A percentile compares a stretch with the other conserved stretches of the same genome.
These are phyloP conservation scores for Neoscelio sp. DNA, from an alignment of 2,888 invertebrate genomes.

Conservation along the genomic window DNA sequence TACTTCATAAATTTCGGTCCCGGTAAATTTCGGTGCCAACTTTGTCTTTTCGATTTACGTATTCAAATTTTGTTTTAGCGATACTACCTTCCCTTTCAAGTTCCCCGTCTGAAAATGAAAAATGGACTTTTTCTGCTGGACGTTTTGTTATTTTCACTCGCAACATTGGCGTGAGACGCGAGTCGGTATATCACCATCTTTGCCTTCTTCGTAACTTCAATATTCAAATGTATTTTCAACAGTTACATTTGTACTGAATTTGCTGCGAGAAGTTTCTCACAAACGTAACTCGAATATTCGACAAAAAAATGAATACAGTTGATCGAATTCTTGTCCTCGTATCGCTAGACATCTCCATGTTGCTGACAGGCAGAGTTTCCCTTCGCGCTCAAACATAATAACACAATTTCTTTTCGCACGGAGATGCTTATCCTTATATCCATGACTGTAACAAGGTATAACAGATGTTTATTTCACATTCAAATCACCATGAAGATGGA, in stretches of 20 bases:
- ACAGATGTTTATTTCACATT: slow-evolving; percentile 67
- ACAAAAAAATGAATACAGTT: slow-evolving; percentile 48
- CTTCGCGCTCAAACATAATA: slow-evolving; percentile 47
- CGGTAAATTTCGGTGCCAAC: slow-evolving; percentile 28
- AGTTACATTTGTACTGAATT: slow-evolving; percentile 23
- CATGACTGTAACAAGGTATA: slow-evolving; percentile 61
- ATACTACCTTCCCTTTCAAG: slow-evolving; percentile 10
- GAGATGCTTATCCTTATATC: slow-evolving; percentile 65
- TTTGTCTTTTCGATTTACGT: slow-evolving; percentile 47
- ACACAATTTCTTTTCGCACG: slow-evolving; percentile 62
- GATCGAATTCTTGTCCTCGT: slow-evolving; percentile 44
- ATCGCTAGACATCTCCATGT: slow-evolving; percentile 32
- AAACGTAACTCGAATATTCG: slow-evolving; percentile 42
- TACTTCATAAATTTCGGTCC: slow-evolving; percentile 32
- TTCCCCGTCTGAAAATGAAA: slow-evolving; percentile 33
- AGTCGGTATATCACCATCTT: slow-evolving; percentile 37
- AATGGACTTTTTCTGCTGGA: slow-evolving; percentile 28
- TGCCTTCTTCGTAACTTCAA: slow-evolving; percentile 39
- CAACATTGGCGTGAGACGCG: slow-evolving; percentile 29
- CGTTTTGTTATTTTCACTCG: slow-evolving; percentile 47
- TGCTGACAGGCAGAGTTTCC: slow-evolving; percentile 31
- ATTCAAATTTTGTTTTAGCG: slow-evolving; percentile 45
- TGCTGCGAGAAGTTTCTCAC: slow-evolving; percentile 18
- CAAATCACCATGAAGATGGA: slow-evolving; percentile 63
- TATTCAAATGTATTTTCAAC: slow-evolving; percentile 44